phyloP scores from a whole-genome alignment of 2,888 invertebrate genomes.

The Drosophila neonasuta region DNA sequence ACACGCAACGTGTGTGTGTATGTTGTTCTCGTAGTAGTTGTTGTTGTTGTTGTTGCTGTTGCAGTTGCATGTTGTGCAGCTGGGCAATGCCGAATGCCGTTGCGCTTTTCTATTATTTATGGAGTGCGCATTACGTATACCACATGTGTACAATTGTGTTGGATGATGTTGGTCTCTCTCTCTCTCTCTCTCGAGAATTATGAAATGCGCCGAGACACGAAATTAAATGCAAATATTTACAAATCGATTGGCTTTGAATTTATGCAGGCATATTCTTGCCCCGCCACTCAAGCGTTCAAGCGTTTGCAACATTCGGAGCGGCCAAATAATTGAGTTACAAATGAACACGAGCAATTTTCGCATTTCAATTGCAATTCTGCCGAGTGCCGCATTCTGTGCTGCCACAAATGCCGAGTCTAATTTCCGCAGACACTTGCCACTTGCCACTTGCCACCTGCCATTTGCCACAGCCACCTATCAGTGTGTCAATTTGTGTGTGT shows the following conservation, averaged over 20 bases:
- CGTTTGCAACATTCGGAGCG: slow-evolving; percentile 2
- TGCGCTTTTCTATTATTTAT: slow-evolving; percentile 67
- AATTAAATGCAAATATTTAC: slow-evolving; percentile 36
- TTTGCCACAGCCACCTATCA: slow-evolving; percentile 1
- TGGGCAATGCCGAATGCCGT: slow-evolving; percentile 38
- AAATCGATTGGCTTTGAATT: slow-evolving; percentile 33
- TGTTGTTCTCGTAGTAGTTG: slow-evolving; percentile 1
- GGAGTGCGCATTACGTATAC: slow-evolving; percentile 57
- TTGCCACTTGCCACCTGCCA: background rate
- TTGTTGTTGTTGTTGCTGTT: background rate
- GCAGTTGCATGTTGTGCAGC: slow-evolving; percentile 32
- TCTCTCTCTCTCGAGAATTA: slow-evolving; percentile 8
- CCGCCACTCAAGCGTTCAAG: slow-evolving; percentile 5
- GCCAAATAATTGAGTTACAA: slow-evolving; percentile 24
- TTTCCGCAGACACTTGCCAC: slow-evolving; percentile 42
- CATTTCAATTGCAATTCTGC: slow-evolving; percentile 36
- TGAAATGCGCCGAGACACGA: slow-evolving; percentile 15
- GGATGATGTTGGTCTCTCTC: background rate
- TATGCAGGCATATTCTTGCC: background rate
- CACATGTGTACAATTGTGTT: slow-evolving; percentile 45
- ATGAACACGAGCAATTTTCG: slow-evolving; percentile 15
- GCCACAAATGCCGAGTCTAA: slow-evolving; percentile 40
- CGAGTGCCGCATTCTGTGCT: slow-evolving; percentile 26
- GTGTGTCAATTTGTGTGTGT: slow-evolving; percentile 5
- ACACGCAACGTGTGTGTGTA: slow-evolving; percentile 41